Conservation (phyloP, 2,113 vertebrate species). For the Takifugu bimaculatus region DNA sequence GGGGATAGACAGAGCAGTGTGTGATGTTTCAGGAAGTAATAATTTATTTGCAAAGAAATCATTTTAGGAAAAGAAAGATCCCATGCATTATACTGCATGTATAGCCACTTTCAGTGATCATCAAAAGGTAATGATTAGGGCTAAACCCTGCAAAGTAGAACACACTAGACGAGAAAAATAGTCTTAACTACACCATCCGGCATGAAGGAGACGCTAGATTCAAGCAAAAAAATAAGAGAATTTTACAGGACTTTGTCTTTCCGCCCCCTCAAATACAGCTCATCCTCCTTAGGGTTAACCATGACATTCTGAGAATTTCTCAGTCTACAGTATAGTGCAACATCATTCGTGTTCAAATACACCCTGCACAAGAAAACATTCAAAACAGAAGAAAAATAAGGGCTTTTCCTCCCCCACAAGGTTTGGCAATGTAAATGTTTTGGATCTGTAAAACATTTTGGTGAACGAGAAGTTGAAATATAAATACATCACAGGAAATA, state of each 20-base stretch:
- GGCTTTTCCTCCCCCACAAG: neutral
- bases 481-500: too few species aligned
- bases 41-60: constrained; percentile 41
- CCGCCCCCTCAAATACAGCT: constrained; percentile 33
- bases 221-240: constrained; percentile 21
- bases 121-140: neutral
- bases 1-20: constrained; percentile 31
- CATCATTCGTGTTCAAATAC: constrained; percentile 41
- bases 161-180: constrained; percentile 2
- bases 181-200: constrained; percentile 8
- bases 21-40: constrained; percentile 22
- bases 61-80: constrained; percentile 10
- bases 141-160: constrained; percentile 20
- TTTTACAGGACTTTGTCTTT: constrained; percentile 35
- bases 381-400: constrained; percentile 1
- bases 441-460: too few species aligned
- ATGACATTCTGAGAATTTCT: constrained; percentile 62
- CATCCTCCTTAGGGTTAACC: constrained; percentile 33
- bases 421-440: rapidly evolving
- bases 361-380: constrained; percentile 37
- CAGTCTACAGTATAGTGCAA: constrained; percentile 75
- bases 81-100: constrained; percentile 5
- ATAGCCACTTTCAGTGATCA: constrained; percentile 17
- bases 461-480: too few species aligned
- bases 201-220: constrained; percentile 17